phyloP scores from a whole-genome alignment of 2,888 invertebrate genomes.

The Oligia latruncula region DNA sequence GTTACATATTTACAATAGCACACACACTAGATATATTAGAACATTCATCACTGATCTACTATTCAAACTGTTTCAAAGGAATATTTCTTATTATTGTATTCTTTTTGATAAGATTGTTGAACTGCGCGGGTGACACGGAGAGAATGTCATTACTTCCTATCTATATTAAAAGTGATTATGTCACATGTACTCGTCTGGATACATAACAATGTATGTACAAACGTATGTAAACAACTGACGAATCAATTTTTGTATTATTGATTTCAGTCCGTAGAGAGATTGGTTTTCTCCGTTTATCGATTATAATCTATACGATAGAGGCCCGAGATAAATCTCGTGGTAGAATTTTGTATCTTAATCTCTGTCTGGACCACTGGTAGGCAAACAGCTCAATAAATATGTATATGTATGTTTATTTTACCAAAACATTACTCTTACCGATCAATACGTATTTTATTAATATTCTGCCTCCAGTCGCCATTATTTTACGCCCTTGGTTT shows the following conservation, averaged over 20 bases:
- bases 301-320: not conserved
- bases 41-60: slow-evolving; percentile 20
- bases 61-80: slow-evolving; percentile 32
- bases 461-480: not conserved
- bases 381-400: not conserved
- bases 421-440: not conserved
- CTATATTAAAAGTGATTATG: slow-evolving; percentile 47
- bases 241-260: slow-evolving; percentile 35
- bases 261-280: slow-evolving; percentile 25
- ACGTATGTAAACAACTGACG: slow-evolving; percentile 35
- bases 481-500: not conserved
- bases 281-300: not conserved
- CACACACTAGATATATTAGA: slow-evolving; percentile 4
- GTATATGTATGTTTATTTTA: slow-evolving; percentile 19
- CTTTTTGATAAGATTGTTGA: slow-evolving; percentile 62
- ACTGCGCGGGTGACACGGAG: slow-evolving; percentile 33
- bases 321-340: not conserved
- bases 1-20: slow-evolving; percentile 7
- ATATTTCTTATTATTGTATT: slow-evolving; percentile 52
- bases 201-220: slow-evolving; percentile 12
- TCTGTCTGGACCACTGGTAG: not conserved
- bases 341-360: slow-evolving; percentile 1
- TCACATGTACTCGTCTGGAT: slow-evolving; percentile 41
- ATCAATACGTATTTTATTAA: not conserved
- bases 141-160: slow-evolving; percentile 54